phyloP scores from a whole-genome alignment of 2,888 invertebrate species.

The Thymelicus lineola region DNA sequence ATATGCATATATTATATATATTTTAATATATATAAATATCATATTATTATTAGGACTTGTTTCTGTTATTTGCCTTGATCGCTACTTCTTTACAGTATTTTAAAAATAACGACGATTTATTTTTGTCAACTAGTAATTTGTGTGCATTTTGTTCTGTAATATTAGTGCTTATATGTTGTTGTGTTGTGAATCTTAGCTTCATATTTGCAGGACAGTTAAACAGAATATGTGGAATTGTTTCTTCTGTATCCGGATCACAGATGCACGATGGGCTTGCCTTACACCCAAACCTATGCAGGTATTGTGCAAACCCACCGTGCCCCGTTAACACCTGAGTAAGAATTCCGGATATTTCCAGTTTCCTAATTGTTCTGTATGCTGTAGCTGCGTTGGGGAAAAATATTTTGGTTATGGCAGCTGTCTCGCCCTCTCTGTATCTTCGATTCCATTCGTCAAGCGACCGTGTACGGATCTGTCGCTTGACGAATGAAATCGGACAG shows the following conservation, averaged over 20 bases:
- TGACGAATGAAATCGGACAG: slow-evolving; percentile 2
- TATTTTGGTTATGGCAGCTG: background rate
- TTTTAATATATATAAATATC: too few species aligned
- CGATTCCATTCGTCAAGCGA: background rate
- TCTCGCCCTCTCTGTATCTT: background rate
- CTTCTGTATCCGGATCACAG: background rate
- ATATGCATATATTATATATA: too few species aligned
- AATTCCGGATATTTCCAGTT: too few species aligned
- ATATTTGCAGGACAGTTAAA: background rate
- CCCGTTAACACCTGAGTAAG: background rate
- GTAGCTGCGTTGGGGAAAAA: background rate
- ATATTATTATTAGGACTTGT: too few species aligned
- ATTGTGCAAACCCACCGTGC: background rate
- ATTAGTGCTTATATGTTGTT: background rate
- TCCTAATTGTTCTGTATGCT: background rate
- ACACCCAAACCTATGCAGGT: background rate
- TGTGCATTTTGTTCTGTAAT: background rate
- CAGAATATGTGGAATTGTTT: background rate
- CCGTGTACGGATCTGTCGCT: background rate
- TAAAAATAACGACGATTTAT: too few species aligned
- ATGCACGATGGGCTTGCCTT: slow-evolving; percentile 3
- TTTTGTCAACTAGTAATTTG: background rate
- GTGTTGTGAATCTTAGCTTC: background rate
- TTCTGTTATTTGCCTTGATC: too few species aligned
- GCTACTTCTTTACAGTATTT: too few species aligned